Evolutionary conservation across 2,113 vertebrate genomes (phyloP).

Genomic region (Sphaerodactylus townsendi): DNA sequence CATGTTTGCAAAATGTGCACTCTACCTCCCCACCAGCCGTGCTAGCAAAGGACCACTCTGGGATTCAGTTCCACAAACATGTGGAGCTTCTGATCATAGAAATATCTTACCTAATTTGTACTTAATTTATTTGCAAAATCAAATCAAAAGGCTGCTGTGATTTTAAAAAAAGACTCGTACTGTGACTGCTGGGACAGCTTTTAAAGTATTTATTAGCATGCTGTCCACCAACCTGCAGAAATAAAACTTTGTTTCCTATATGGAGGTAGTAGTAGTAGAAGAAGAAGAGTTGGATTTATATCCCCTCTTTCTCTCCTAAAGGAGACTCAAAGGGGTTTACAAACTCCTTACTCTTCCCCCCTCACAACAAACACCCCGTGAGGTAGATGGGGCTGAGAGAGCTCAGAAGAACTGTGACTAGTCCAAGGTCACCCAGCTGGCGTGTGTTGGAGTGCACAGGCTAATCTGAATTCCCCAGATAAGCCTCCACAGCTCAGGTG

Average conservation of each 20-base stretch:
- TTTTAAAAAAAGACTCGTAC: slow-evolving; percentile 30
- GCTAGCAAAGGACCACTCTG: background rate
- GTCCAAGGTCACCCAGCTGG: too few relatives aligned
- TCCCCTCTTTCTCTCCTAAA: too few relatives aligned
- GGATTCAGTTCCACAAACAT: background rate
- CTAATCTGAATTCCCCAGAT: too few relatives aligned
- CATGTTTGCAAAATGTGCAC: background rate
- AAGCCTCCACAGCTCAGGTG: too few relatives aligned
- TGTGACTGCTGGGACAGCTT: background rate
- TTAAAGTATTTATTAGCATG: slow-evolving; percentile 5
- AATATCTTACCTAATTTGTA: slow-evolving; percentile 33
- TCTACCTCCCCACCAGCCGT: background rate
- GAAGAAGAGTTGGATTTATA: too few relatives aligned
- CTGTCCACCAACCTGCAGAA: background rate
- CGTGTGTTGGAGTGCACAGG: too few relatives aligned
- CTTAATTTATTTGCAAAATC: slow-evolving; percentile 46
- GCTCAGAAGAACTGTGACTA: too few relatives aligned
- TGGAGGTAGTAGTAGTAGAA: too few relatives aligned
- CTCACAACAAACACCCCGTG: too few relatives aligned
- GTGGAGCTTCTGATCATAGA: slow-evolving; percentile 3
- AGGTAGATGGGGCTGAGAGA: too few relatives aligned
- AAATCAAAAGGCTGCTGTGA: slow-evolving; percentile 42
- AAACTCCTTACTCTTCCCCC: too few relatives aligned
- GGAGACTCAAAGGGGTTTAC: too few relatives aligned
- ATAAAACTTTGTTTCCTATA: slow-evolving; percentile 8